Percentiles rank a stretch among this genome's conserved stretches.
Evolutionary conservation across 2,888 invertebrate species (phyloP).

Genomic region (Margaritifera margaritifera): DNA sequence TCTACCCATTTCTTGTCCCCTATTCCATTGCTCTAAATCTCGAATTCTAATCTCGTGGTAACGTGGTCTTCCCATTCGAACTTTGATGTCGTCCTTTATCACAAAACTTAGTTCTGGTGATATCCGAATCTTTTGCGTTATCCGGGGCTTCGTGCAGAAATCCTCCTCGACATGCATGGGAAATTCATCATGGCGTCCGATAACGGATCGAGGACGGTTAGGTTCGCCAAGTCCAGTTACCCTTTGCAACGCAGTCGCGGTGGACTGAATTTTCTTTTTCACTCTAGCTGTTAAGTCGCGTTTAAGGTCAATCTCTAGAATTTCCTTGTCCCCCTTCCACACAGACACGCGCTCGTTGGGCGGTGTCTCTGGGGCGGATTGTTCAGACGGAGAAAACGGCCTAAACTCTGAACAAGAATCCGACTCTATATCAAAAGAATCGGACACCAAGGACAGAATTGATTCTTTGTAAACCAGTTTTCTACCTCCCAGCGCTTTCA

Average conservation of each 20-base stretch:
- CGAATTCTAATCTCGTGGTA: slow-evolving; percentile 55
- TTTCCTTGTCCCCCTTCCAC: slow-evolving; percentile 58
- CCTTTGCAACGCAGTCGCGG: slow-evolving; percentile 47
- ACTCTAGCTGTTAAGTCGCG: slow-evolving; percentile 50
- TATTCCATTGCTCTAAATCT: slow-evolving; percentile 58
- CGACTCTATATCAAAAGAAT: slow-evolving; percentile 13
- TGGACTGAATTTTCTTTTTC: slow-evolving; percentile 42
- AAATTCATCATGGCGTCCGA: slow-evolving; percentile 50
- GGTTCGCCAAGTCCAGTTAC: slow-evolving; percentile 58
- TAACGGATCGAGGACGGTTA: slow-evolving; percentile 36
- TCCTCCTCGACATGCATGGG: slow-evolving; percentile 54
- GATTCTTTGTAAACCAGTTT: too few species aligned
- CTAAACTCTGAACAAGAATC: slow-evolving; percentile 29
- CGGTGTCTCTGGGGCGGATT: slow-evolving; percentile 11
- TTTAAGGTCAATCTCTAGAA: slow-evolving; percentile 56
- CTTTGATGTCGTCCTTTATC: slow-evolving; percentile 59
- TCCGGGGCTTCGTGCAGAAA: slow-evolving; percentile 53
- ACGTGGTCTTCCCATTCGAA: slow-evolving; percentile 64
- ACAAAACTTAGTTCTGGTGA: slow-evolving; percentile 63
- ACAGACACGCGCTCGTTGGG: slow-evolving; percentile 37
- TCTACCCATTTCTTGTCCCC: slow-evolving; percentile 50
- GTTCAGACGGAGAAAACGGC: slow-evolving; percentile 24
- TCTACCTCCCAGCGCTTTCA: too few species aligned
- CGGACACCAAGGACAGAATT: background rate
- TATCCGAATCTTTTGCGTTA: slow-evolving; percentile 61